Conservation (phyloP, 2,113 vertebrate genomes). For the Tichodroma muraria region DNA sequence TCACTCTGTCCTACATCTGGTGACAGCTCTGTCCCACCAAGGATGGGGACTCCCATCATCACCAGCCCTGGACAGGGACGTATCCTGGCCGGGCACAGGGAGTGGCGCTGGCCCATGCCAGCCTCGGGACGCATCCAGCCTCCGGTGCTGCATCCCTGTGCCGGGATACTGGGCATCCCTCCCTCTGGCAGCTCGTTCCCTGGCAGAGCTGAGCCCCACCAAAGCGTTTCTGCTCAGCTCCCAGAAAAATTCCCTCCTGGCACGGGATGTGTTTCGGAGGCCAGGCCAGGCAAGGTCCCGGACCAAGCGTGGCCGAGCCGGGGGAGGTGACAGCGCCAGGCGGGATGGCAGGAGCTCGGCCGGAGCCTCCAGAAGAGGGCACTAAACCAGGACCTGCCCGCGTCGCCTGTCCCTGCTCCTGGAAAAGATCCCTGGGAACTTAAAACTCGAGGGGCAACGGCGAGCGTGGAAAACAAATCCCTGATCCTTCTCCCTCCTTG, state of each 20-base stretch:
- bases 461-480: accelerated
- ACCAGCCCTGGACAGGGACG: accelerated
- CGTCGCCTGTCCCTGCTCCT: background rate
- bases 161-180: background rate
- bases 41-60: accelerated
- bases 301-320: background rate
- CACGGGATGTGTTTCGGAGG: accelerated
- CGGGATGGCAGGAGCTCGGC: background rate
- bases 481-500: accelerated
- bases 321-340: background rate
- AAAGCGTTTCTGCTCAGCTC: background rate
- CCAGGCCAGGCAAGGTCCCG: accelerated
- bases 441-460: accelerated
- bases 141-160: accelerated
- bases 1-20: background rate
- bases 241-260: background rate
- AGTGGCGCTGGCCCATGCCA: accelerated
- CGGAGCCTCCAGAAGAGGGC: constrained; percentile 64
- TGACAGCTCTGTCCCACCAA: background rate
- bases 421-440: background rate
- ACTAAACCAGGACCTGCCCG: constrained; percentile 33
- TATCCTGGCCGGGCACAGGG: accelerated
- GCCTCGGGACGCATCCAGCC: accelerated
- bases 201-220: background rate
- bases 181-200: background rate